Conservation (phyloP, 1,140 invertebrate genomes). For the Cylas formicarius region DNA sequence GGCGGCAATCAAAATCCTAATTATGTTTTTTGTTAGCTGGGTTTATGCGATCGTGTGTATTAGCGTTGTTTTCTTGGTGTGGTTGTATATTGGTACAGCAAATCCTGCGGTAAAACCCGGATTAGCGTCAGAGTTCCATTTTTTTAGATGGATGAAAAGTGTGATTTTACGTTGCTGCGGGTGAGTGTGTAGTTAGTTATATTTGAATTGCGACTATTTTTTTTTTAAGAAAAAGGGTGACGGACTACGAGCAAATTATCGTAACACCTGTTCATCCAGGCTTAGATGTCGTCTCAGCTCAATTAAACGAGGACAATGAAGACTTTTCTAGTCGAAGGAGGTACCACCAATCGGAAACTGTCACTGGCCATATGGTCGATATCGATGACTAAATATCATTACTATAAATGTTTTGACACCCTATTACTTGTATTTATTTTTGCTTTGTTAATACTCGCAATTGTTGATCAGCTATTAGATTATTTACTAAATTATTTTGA, state of each 20-base stretch:
- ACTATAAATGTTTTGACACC: too few species aligned
- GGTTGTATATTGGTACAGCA: conserved; percentile 87
- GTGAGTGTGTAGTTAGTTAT: conserved; percentile 47
- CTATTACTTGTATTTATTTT: too few species aligned
- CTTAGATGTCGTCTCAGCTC: conserved; percentile 71
- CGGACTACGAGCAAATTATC: conserved; percentile 83
- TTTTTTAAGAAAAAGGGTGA: conserved; percentile 57
- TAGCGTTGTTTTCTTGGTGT: conserved; percentile 72
- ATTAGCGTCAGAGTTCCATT: conserved; percentile 77
- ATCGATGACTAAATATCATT: conserved; percentile 49
- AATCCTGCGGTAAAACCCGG: conserved; percentile 93
- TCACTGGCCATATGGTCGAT: conserved; percentile 67
- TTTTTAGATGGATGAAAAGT: conserved; percentile 76
- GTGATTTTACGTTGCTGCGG: conserved; percentile 68
- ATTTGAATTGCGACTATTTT: conserved; percentile 7
- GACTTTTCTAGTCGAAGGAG: conserved; percentile 84
- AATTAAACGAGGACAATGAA: conserved; percentile 90
- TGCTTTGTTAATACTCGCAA: too few species aligned
- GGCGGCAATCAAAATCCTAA: conserved; percentile 75
- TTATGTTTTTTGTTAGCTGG: conserved; percentile 93
- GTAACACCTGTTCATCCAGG: conserved; percentile 79
- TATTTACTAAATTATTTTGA: too few species aligned
- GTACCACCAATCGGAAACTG: conserved; percentile 83
- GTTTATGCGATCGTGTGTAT: conserved; percentile 80
- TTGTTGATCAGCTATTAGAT: too few species aligned